Evolutionary conservation across 2,113 vertebrate species (phyloP), one percentile per base, ranked within the genome.

Genomic region (Oxyruncus cristatus): DNA sequence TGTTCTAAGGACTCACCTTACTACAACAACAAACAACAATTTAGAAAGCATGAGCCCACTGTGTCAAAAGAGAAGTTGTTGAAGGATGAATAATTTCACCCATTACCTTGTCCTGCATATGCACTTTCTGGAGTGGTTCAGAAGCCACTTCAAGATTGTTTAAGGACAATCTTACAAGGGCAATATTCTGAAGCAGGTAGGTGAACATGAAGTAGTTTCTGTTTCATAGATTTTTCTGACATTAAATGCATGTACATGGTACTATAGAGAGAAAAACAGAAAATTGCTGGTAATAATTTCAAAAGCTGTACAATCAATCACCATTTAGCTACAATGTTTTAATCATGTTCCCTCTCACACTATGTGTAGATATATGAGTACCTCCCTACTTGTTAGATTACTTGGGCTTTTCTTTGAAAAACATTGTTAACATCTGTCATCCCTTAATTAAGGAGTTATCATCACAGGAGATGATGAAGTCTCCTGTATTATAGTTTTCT

Each of bases 321-420:
- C 12, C 13, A 9, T 66, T 42, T 17, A 65, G 26, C 21, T 61
- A 2, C 35, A 35, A 35, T 11, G 79, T 72, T 75, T 85, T 85
- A 61, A 66, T 22, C 44, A 37, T 5, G 4, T 70, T 84, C 14
- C n/a, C 30, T 90, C 17, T 65, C 32, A 53, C 12, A 7, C 4
- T 37, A 3, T 21, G 8, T 0, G 0, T 39, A 44, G 30, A 44
- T 10, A 20, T 58, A 49, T 6, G n/a, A 65, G 22, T 27, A 47
- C 2, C 21, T 73, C 27, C 3, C 8, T 72, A 59, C 33, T 35
- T 75, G 44, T 42, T 70, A 19, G 21, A 72, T 18, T 47, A 17
- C 14, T 39, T 37, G 24, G 33, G 3, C 7, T 89, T 88, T 77
- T 27, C 35, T 93, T 93, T 78, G 58, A 55, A 91, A 83, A 89